Evolutionary conservation across 2,113 vertebrate species (phyloP), one percentile per base, ranked within the genome.

Genomic region (Siphamia tubifer): DNA sequence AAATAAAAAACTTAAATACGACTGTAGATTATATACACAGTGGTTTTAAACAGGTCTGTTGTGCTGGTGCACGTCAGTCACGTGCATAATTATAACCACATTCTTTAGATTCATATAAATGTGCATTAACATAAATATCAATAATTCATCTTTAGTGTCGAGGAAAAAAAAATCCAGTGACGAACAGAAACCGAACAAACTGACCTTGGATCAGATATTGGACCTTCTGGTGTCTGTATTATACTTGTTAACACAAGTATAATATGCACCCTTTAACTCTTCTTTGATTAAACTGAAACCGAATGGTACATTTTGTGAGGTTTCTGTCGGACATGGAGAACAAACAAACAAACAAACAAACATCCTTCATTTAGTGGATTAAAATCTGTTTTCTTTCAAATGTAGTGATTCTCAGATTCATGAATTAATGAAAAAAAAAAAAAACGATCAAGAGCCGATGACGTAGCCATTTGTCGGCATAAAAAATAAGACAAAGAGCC

Each of bases 101-200:
- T 21, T 25, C 0, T 17, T 2, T 1, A 23, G 4, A 19, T 9
- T 66, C 44, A 68, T 54, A 51, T 39, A 63, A 61, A 49, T 73
- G 74, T 80, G 77, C 79, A 68, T 56, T 44, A 84, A 82, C 79
- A 84, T 81, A 83, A 87, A 87, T 79, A 86, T 0, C 34, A 34
- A 70, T 32, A 4, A 4, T 49, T 66, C 2, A 42, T 66, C 51
- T 65, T 20, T 49, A 56, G 64, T 32, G 63, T 9, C n/a, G n/a
- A 12, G 60, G 20, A 40, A 23, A 47, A 40, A 23, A 47, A 47
- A 48, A n/a, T 25, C 45, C 57, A 64, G 62, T 17, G 30, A 58
- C 44, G n/a, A n/a, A 5, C 48, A 64, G 15, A 34, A 48, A 32
- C 27, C 15, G 24, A 11, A 16, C 21, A 15, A 40, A 63, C 32